Conservation (phyloP, 2,888 invertebrate genomes). For the Aspidiotus destructor region DNA sequence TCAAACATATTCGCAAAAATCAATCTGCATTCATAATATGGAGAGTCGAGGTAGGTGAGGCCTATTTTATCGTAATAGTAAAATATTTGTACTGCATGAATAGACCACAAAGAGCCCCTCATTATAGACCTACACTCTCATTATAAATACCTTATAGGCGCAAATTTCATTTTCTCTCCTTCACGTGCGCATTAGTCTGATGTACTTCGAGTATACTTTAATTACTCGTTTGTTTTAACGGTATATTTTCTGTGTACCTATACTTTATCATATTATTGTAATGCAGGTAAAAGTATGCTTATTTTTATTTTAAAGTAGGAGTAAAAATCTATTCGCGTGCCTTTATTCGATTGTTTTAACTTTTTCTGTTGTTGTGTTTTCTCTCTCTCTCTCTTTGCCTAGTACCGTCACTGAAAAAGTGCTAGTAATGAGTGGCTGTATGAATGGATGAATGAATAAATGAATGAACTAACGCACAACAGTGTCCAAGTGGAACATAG, state of each 20-base stretch:
- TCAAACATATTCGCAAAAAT: conserved; percentile 67
- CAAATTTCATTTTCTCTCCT: conserved; percentile 8
- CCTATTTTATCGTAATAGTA: background rate
- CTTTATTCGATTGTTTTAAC: background rate
- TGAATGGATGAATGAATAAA: no score
- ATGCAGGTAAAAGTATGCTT: background rate
- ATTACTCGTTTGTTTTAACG: no score
- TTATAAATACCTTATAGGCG: conserved; percentile 3
- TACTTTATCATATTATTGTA: background rate
- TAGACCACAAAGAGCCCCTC: no score
- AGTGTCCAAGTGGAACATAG: no score
- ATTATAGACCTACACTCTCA: conserved; percentile 5
- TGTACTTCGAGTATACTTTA: no score
- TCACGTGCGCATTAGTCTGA: background rate
- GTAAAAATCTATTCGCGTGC: conserved; percentile 2
- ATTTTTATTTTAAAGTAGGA: background rate
- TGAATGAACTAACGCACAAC: no score
- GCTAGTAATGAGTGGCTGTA: no score
- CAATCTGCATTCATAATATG: conserved; percentile 74
- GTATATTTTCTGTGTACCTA: background rate
- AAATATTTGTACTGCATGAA: no score
- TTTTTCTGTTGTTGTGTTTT: no score
- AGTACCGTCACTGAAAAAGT: no score
- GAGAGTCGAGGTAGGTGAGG: conserved; percentile 66
- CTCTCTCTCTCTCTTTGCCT: no score